Percentiles rank a stretch among this genome's conserved stretches.
phyloP scores from a whole-genome alignment of 37 sponge, comb jelly and placozoan genomes.

The Sycon ciliatum region DNA sequence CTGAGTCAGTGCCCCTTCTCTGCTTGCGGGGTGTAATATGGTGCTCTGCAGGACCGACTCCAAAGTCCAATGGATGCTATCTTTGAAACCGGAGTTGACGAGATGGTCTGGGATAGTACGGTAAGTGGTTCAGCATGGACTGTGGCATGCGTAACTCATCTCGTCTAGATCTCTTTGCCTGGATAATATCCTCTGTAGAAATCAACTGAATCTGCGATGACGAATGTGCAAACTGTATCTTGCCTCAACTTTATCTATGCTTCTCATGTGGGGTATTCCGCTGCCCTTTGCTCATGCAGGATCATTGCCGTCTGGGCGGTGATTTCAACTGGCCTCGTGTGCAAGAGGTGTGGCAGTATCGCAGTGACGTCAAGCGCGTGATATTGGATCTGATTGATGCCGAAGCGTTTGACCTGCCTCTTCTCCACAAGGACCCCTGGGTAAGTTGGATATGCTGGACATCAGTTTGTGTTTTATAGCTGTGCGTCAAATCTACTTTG shows the following conservation, averaged over 20 bases:
- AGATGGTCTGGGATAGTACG: slow-evolving; percentile 88
- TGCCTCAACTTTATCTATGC: neutral
- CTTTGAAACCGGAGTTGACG: slow-evolving; percentile 90
- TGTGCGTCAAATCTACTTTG: no score
- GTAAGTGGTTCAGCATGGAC: slow-evolving; percentile 50
- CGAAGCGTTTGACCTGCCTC: slow-evolving; percentile 52
- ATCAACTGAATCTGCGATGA: no score
- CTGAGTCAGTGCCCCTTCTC: neutral
- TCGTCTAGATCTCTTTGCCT: no score
- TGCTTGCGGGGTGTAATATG: no score
- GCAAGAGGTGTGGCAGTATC: slow-evolving; percentile 50
- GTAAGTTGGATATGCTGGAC: slow-evolving; percentile 20
- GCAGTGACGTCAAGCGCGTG: slow-evolving; percentile 44
- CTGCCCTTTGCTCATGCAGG: slow-evolving; percentile 36
- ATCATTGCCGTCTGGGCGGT: slow-evolving; percentile 79
- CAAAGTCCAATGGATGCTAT: slow-evolving; percentile 47
- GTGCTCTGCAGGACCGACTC: slow-evolving; percentile 56
- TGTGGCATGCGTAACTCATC: no score
- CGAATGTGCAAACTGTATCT: no score
- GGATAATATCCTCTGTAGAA: no score
- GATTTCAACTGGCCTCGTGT: slow-evolving; percentile 61
- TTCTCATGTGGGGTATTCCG: neutral
- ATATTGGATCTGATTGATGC: slow-evolving; percentile 52
- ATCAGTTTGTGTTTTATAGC: no score
- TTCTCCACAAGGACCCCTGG: slow-evolving; percentile 62